phyloP scores from a whole-genome alignment of 2,113 vertebrate species.

The Patagioenas fasciata region DNA sequence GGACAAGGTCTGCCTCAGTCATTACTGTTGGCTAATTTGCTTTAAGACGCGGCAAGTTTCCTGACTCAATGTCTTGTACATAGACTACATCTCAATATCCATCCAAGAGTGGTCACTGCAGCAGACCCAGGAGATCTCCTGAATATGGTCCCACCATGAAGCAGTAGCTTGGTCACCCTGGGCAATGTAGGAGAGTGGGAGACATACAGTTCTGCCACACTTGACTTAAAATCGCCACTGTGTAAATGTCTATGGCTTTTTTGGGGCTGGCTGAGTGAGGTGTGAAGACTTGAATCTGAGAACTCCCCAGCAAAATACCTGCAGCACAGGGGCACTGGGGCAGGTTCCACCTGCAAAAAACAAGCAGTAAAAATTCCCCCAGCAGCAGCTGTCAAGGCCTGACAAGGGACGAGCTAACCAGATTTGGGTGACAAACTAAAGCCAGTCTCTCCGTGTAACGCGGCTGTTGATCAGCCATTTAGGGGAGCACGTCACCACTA shows the following conservation, averaged over 20 bases:
- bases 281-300: not conserved
- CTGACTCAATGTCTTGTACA: not conserved
- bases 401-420: not conserved
- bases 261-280: not conserved
- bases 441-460: not conserved
- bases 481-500: conserved; percentile 19
- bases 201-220: not conserved
- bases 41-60: not conserved
- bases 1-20: not conserved
- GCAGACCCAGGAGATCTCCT: not conserved
- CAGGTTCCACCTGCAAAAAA: not conserved
- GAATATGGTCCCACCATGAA: not conserved
- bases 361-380: not conserved
- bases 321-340: not conserved
- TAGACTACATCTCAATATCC: not conserved
- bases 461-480: conserved; percentile 39
- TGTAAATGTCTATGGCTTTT: not conserved
- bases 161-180: not conserved
- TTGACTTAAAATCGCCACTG: rapidly evolving
- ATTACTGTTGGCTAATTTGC: not conserved
- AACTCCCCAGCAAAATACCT: not conserved
- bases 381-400: not conserved
- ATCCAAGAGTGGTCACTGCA: not conserved
- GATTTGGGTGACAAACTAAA: conserved; percentile 23
- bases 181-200: not conserved